Evolutionary conservation across 2,888 invertebrate genomes (phyloP), one percentile per base, ranked within the genome.

Genomic region (Scaptomyza reducta): DNA sequence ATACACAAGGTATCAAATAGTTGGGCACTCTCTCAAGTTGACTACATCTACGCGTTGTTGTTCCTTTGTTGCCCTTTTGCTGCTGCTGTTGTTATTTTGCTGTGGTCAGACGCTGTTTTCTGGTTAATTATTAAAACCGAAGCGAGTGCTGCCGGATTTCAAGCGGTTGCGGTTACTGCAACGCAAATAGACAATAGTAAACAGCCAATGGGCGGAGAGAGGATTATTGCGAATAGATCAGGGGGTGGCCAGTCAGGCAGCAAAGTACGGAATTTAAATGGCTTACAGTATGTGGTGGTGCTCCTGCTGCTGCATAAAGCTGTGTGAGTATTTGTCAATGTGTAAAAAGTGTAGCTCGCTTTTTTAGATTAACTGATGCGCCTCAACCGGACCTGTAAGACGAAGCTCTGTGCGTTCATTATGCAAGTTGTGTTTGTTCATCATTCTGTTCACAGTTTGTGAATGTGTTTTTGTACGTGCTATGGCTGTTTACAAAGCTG

Each of bases 101-200:
- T 79, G 80, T 64, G 77, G 80, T 72, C 59, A 61, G 51, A 11
- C 49, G 47, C 35, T 57, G 55, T 46, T 70, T 74, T 81, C 77
- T 84, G 81, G 81, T 83, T 72, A 87, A 83, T 83, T 83, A 87
- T 83, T 81, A 63, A 83, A 80, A 72, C 81, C 74, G 40, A 72
- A 63, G 31, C 57, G 47, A 72, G 60, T 58, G 71, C 70, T 65
- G 73, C 47, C 40, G 58, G 35, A 22, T 35, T 62, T 56, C 50
- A 18, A 45, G 65, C 67, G 72, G 72, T 77, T 87, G 79, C 55
- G 86, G 82, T 76, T 68, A 38, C 31, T 66, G 61, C 77, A 65
- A 40, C 59, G 5, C 35, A 54, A 45, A 50, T 31, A 31, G 42
- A 22, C 58, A 49, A 49, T 22, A 33, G 11, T n/a, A 6, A 6